Conservation (phyloP, 2,888 invertebrate species). For the Strigamia transsilvanica region DNA sequence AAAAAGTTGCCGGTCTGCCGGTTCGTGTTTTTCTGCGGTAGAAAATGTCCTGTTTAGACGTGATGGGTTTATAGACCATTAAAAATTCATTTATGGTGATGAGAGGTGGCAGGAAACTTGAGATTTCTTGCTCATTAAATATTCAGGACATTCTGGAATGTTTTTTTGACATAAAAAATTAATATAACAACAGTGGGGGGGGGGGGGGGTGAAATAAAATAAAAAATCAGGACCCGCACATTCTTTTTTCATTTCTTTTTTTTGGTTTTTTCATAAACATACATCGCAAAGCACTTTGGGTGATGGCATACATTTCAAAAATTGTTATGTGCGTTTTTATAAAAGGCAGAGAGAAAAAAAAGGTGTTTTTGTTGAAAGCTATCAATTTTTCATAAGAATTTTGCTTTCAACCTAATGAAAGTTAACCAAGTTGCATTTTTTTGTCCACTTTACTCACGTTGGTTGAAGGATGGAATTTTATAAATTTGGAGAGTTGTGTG, state of each 20-base stretch:
- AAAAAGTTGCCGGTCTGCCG: too few species aligned
- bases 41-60: background rate
- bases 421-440: conserved; percentile 22
- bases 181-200: background rate
- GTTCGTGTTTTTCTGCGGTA: too few species aligned
- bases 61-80: conserved; percentile 39
- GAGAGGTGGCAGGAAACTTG: conserved; percentile 21
- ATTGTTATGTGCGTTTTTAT: conserved; percentile 26
- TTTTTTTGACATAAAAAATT: conserved; percentile 20
- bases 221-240: conserved; percentile 21
- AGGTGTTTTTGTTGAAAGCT: conserved; percentile 44
- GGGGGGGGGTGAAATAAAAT: conserved; percentile 1
- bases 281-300: conserved; percentile 44
- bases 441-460: background rate
- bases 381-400: conserved; percentile 39
- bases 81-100: conserved; percentile 32
- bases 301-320: conserved; percentile 44
- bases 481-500: conserved; percentile 15
- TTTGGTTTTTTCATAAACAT: conserved; percentile 6
- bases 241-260: background rate
- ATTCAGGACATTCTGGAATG: background rate
- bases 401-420: conserved; percentile 36
- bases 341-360: background rate
- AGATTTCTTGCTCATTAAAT: conserved; percentile 33
- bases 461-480: conserved; percentile 29